Evolutionary conservation across 2,797 vertebrate species (phyloP).

Genomic region (Enteromius unitaeniatus): DNA sequence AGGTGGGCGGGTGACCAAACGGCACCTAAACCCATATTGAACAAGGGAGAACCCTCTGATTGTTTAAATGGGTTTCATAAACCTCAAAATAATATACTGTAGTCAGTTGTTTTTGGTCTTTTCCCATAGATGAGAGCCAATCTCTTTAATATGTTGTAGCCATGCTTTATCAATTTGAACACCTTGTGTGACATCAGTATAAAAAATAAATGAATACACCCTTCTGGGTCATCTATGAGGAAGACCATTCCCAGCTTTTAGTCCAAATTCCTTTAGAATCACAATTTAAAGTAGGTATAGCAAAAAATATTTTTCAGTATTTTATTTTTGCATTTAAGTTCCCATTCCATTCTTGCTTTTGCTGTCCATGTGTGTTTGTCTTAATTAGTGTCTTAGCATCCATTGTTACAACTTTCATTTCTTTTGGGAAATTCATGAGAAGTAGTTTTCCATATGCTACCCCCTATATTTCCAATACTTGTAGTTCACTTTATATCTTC

Average conservation of each 20-base stretch:
- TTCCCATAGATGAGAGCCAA: conserved; percentile 56
- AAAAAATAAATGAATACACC: neutral
- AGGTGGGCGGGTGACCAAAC: conserved; percentile 57
- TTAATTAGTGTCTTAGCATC: conserved; percentile 25
- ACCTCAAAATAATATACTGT: conserved; percentile 5
- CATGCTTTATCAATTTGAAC: neutral
- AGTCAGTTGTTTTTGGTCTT: conserved; percentile 18
- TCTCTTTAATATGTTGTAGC: neutral
- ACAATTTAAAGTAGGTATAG: neutral
- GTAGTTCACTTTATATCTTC: conserved; percentile 3
- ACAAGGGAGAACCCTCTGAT: conserved; percentile 47
- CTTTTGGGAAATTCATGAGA: conserved; percentile 15
- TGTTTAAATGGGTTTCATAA: conserved; percentile 63
- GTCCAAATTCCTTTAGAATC: conserved; percentile 29
- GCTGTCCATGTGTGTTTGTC: conserved; percentile 51
- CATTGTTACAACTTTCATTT: conserved; percentile 41
- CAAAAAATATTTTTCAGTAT: conserved; percentile 7
- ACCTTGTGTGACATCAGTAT: neutral
- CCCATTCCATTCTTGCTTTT: conserved; percentile 60
- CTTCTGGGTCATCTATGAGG: conserved; percentile 53
- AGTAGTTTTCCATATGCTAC: conserved; percentile 11
- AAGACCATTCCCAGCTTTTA: conserved; percentile 21
- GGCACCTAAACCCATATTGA: conserved; percentile 61
- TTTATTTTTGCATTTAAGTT: conserved; percentile 39
- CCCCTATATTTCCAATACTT: conserved; percentile 8